These are phyloP conservation scores for Nasalis larvatus DNA, from an alignment of 2,113 vertebrate species.

Conservation along the genomic window DNA sequence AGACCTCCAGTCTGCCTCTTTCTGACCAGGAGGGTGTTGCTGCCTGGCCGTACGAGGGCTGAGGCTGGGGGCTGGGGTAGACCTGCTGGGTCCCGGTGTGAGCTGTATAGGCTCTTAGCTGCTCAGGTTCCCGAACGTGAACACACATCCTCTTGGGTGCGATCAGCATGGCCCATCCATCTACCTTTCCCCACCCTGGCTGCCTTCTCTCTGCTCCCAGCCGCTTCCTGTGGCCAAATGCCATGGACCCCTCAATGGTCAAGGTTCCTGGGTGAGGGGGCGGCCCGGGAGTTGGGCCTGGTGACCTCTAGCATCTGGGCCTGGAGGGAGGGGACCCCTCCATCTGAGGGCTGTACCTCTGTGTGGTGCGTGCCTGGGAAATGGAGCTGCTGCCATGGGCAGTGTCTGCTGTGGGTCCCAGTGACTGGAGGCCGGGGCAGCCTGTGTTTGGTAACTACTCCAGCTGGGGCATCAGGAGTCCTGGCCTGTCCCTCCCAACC, in stretches of 20 bases:
- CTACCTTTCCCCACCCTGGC: not conserved
- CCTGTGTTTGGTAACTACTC: not conserved
- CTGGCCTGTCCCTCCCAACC: not conserved
- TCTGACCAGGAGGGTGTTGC: not conserved
- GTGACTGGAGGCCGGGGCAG: not conserved
- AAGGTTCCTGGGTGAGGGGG: no score
- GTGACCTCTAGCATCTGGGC: not conserved
- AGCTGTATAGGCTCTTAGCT: not conserved
- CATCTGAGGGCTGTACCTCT: not conserved
- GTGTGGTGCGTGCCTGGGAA: accelerated
- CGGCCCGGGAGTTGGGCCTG: no score
- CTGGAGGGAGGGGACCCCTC: not conserved
- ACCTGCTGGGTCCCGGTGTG: not conserved
- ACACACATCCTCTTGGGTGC: not conserved
- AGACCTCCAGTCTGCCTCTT: not conserved
- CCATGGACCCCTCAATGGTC: not conserved
- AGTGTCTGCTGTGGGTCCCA: accelerated
- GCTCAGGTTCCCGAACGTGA: not conserved
- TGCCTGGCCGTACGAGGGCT: no score
- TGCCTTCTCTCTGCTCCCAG: not conserved
- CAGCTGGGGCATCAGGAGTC: accelerated
- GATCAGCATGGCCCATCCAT: not conserved
- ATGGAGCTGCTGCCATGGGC: not conserved
- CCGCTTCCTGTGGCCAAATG: no score
- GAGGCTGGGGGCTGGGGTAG: not conserved